Evolutionary conservation across 2,888 invertebrate species (phyloP), one percentile per base, ranked within the genome.

Genomic region (Diogma glabrata): DNA sequence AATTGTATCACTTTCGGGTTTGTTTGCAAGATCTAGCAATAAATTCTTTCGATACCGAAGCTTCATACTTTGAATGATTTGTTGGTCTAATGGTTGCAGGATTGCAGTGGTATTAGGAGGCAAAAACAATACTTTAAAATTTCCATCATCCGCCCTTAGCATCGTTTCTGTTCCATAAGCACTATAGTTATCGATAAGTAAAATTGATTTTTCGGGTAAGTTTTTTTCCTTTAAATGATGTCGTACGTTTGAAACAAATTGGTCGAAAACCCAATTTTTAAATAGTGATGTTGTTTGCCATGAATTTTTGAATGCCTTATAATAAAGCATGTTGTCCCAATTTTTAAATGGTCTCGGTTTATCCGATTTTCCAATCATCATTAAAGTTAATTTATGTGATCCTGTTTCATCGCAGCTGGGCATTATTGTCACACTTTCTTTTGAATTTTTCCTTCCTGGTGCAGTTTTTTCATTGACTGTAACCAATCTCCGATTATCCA

Each of bases 341-440:
- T 38, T 38, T 38, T 38, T 38, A 17, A 38, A 38, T 38, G 38
- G 38, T 38, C 17, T 38, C 17, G 3, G 4, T 38, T 38, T 38
- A 19, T 38, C 26, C 47, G 19, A 26, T 47, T 24, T 14, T 30
- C 26, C 23, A 36, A 36, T 36, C 36, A 36, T 36, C 36, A n/a
- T 36, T 36, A 36, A 36, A 36, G 36, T 22, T 26, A 22, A 26
- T 5, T 47, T 30, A 19, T 47, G 47, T 26, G 24, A 26, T n/a
- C 30, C 47, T 16, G 14, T 47, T 47, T 14, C 47, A 47, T 47
- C 33, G 28, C 5, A 24, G 47, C 47, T 30, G 9, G 47, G 30
- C 30, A 47, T 47, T 9, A 47, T 47, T 5, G 47, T 47, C 12
- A 47, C 47, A 20, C 33, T 19, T 47, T 30, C 47, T 47, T 47